A percentile compares a stretch with the other conserved stretches of the same genome.
Evolutionary conservation across 2,888 invertebrate genomes (phyloP).

Genomic region (Scaeva pyrastri): DNA sequence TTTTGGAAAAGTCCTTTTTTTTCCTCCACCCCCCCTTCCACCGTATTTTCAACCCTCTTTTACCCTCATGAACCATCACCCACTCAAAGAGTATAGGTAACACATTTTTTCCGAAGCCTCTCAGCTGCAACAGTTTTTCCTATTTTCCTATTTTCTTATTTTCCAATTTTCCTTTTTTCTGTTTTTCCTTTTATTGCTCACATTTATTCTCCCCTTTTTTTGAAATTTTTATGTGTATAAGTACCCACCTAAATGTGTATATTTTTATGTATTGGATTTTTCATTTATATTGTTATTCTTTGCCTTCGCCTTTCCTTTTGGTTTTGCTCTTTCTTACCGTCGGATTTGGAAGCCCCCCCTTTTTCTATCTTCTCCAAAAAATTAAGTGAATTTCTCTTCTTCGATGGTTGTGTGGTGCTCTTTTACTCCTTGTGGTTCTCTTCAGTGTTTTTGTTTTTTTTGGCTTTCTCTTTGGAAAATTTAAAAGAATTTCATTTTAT

Average conservation of each 20-base stretch:
- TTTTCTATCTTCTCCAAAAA: background rate
- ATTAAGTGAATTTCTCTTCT: background rate
- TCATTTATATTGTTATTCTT: slow-evolving; percentile 49
- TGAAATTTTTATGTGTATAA: slow-evolving; percentile 51
- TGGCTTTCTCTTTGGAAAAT: slow-evolving; percentile 24
- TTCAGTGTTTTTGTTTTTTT: background rate
- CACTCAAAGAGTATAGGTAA: slow-evolving; percentile 11
- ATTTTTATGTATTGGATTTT: slow-evolving; percentile 69
- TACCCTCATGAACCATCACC: background rate
- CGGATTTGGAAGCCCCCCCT: background rate
- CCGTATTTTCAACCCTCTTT: no score
- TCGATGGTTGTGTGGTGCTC: slow-evolving; percentile 1
- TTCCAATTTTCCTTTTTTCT: no score
- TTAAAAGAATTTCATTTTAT: slow-evolving; percentile 16
- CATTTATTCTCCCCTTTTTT: slow-evolving; percentile 30
- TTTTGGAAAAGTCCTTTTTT: slow-evolving; percentile 41
- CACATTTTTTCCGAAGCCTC: slow-evolving; percentile 42
- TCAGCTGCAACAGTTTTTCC: slow-evolving; percentile 51
- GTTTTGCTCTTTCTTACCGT: slow-evolving; percentile 35
- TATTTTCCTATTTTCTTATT: no score
- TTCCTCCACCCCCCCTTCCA: background rate
- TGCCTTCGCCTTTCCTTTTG: no score
- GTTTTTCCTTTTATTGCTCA: slow-evolving; percentile 27
- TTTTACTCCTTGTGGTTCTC: slow-evolving; percentile 8
- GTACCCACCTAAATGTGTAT: slow-evolving; percentile 40